Base-by-base conservation (phyloP, 2,888 invertebrate species). In the Yponomeuta malinellus region DNA sequence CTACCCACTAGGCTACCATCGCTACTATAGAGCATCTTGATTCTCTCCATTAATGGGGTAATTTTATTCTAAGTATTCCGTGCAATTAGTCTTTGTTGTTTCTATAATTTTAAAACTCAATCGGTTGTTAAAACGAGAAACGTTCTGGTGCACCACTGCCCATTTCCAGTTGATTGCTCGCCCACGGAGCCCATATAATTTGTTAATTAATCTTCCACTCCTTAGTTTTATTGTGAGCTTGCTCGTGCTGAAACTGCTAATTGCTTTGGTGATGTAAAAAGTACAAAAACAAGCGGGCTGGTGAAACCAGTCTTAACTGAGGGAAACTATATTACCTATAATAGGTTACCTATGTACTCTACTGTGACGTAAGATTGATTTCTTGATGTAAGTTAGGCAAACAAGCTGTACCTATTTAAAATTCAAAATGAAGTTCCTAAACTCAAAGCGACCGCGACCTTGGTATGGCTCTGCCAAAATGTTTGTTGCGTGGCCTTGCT, bases 401-500 rank as follows among this genome's bases (percentile, higher is more conserved):
- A 15, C 4, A 15, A 1, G 52, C 15, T 12, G 15, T 15, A 23
- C 23, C 23, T 23, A 59, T 59, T 59, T 59, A 12, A 59, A 59
- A 59, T 59, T 59, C 52, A 59, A 59, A 59, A 59, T 12, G 3
- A 59, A 12, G 52, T 4, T 59, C 52, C 52, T 15, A 3, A 59
- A 59, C 52, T 12, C 12, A 59, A 59, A 15, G 52, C 15, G 15
- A 15, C 52, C 52, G 71, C 78, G 86, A 82, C 89, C 89, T 89
- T 89, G 89, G 82, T 76, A 78, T 75, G 77, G 78, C 79, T 76
- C 76, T 76, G 80, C 85, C 86, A 83, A 89, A 59, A 89, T 86
- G 84, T 84, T 85, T 78, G 81, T 80, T 15, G 77, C 80, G 76
- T 83, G 87, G 83, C 90, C 90, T 90, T 89, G 89, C 64, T 65